Evolutionary conservation across 2,888 invertebrate genomes (phyloP).

Genomic region (Leucophenga maculata): DNA sequence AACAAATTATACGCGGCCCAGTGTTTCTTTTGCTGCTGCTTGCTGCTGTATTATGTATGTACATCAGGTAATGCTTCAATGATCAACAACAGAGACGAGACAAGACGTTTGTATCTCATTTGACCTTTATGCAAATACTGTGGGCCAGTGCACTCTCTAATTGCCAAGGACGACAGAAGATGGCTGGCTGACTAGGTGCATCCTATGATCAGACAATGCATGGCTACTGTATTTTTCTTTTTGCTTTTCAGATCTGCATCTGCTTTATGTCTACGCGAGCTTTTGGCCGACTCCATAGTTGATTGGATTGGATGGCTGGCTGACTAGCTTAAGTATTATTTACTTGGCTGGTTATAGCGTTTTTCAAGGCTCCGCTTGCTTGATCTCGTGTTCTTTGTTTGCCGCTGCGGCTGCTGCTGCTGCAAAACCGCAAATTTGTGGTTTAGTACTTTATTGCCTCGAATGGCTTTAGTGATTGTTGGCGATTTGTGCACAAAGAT

Average conservation of each 20-base stretch:
- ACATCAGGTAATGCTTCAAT: too few species aligned
- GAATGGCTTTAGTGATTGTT: background rate
- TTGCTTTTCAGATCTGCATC: background rate
- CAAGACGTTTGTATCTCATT: too few species aligned
- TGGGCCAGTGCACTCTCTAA: constrained; percentile 29
- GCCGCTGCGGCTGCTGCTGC: background rate
- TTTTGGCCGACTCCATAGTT: constrained; percentile 1
- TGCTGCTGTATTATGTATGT: too few species aligned
- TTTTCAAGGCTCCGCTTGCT: background rate
- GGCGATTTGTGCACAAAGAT: too few species aligned
- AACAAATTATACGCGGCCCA: too few species aligned
- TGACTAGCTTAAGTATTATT: constrained; percentile 2
- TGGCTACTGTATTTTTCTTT: background rate
- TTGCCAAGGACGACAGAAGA: constrained; percentile 27
- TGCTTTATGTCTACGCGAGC: constrained; percentile 8
- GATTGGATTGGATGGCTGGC: background rate
- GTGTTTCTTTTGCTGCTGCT: too few species aligned
- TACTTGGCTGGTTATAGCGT: too few species aligned
- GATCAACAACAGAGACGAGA: too few species aligned
- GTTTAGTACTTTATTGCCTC: constrained; percentile 16
- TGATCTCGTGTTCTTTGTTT: too few species aligned
- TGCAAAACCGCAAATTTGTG: constrained; percentile 17
- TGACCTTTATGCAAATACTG: background rate
- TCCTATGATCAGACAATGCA: background rate
- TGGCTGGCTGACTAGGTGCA: background rate